Evolutionary conservation across 1,140 invertebrate genomes (phyloP), one percentile per base, ranked within the genome.

Genomic region (Lucilia sericata): DNA sequence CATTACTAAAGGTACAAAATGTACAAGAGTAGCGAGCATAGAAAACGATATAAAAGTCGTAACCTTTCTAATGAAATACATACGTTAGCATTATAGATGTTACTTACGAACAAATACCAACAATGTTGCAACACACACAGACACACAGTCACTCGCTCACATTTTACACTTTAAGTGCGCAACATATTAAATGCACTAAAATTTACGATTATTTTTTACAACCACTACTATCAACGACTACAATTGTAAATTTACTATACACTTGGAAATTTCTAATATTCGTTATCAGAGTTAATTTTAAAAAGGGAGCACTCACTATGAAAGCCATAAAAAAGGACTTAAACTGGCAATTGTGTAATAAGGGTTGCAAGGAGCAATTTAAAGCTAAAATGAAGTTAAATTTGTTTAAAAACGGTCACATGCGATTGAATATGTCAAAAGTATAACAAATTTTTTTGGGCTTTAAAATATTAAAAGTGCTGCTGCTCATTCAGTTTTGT

Each of bases 1-100:
- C 42, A 80, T 80, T 80, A 21, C 42, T 42, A 10, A 42, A 21
- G 34, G 19, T 76, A 42, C 14, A 42, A 36, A 42, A 30, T 3
- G 25, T 30, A 30, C 25, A 30, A 1, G 3, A 30, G 25, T 30
- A n/a, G n/a, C 36, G 42, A 42, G 25, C 25, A 30, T 42, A 42
- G 7, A 10, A 42, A 8, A 42, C 42, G 34, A 78, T 25, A 78
- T 1, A 36, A 17, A 49, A 49, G 76, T 80, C 76, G 76, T 80
- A 80, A 80, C 76, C 42, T 80, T 80, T 49, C 76, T 80, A 80
- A 80, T 80, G 76, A 80, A 49, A n/a, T 80, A 80, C 19, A 70
- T 21, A 70, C 19, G 10, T 70, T 17, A 60, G 14, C 55, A 14
- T 60, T 17, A 60, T 5, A 60, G 14, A 60, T 60, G 13, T 60